Evolutionary conservation across 2,888 invertebrate genomes (phyloP), one percentile per base, ranked within the genome.

Genomic region (Diplazon laetatorius): DNA sequence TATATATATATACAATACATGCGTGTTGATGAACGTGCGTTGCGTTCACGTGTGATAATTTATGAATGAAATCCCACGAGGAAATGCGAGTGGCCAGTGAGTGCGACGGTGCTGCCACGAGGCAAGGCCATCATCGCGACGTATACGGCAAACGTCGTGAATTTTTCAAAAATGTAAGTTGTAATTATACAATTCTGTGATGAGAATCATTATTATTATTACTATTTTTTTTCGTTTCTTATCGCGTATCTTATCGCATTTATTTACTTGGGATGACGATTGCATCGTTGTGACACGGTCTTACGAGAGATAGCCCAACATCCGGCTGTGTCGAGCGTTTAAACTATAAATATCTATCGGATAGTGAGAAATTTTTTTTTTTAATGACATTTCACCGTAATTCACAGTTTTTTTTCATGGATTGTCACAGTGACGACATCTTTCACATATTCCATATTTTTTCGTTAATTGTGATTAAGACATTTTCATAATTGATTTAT

Each of bases 151-250:
- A 77, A 48, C 74, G 79, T 35, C 76, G 76, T 57, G 79, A 70
- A 63, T 80, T 82, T 78, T 82, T 80, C 68, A 80, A 80, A 65
- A 62, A 63, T 57, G 82, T 82, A 69, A 82, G 80, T 81, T 74
- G 18, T 1, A 52, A 66, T 68, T 30, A 14, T 72, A 62, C 22
- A 30, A 22, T 18, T 37, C n/a, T 57, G 14, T 16, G 42, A 30
- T 52, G 48, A n/a, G n/a, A n/a, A n/a, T n/a, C n/a, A n/a, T n/a
- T n/a, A n/a, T n/a, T n/a, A n/a, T n/a, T n/a, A n/a, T n/a, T n/a
- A n/a, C n/a, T n/a, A n/a, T n/a, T n/a, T n/a, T n/a, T n/a, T 76
- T 65, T 59, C 59, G 16, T 22, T 37, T 37, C 59, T 71, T 60
- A 55, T 76, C 65, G 44, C 25, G n/a, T n/a, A n/a, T n/a, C n/a